Conservation (phyloP, 2,113 vertebrate species). For the Choloepus hoffmanni region DNA sequence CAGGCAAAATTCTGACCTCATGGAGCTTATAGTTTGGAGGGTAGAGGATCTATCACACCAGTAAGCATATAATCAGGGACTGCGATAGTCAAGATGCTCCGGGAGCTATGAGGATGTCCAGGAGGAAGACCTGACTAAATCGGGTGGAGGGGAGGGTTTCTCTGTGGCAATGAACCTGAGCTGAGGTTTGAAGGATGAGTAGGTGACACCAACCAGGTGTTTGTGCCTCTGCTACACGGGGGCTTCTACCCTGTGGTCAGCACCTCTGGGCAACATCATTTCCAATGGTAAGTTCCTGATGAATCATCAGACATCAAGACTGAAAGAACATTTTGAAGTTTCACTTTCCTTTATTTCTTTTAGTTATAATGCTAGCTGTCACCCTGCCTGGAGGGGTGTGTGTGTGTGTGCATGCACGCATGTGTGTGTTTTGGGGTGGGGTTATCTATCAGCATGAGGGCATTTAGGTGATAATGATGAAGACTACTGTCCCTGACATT, state of each 20-base stretch:
- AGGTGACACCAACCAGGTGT: rapidly evolving
- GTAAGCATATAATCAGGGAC: not conserved
- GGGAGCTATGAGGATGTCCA: not conserved
- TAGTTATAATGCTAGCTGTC: not conserved
- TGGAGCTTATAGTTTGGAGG: not conserved
- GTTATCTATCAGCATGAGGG: rapidly evolving
- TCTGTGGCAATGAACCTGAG: no score
- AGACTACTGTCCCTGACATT: not conserved
- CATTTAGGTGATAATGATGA: not conserved
- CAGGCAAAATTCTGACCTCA: not conserved
- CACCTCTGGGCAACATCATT: not conserved
- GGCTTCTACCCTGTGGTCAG: not conserved
- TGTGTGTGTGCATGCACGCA: not conserved
- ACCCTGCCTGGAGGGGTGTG: not conserved
- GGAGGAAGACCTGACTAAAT: not conserved
- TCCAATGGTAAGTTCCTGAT: not conserved
- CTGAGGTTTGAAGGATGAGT: rapidly evolving
- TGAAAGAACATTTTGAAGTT: not conserved
- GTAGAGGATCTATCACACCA: not conserved
- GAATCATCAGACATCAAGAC: not conserved
- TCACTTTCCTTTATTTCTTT: not conserved
- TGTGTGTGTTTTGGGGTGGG: not conserved
- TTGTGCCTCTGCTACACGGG: not conserved
- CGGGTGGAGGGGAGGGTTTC: no score
- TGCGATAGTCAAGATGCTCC: not conserved